Conservation (phyloP, 2,888 invertebrate genomes). For the Leucoma salicis region DNA sequence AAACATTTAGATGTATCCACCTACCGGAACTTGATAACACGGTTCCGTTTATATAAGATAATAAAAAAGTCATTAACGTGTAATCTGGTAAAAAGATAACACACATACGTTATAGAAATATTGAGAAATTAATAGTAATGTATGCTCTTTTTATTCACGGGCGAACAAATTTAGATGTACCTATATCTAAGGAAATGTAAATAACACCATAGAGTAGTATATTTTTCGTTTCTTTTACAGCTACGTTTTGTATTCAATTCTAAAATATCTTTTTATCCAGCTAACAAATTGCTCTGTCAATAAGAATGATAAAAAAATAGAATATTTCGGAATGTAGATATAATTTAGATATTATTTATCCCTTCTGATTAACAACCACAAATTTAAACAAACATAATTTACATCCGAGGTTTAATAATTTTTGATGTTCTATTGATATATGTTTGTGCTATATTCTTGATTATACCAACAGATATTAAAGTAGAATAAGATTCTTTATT, state of each 20-base stretch:
- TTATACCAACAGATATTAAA: no score
- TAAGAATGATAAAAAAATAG: no score
- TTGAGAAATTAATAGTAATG: conserved; percentile 8
- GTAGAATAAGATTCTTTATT: no score
- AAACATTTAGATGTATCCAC: conserved; percentile 11
- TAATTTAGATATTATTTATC: no score
- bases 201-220: conserved; percentile 33
- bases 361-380: no score
- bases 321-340: no score
- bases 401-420: no score
- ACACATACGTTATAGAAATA: background rate
- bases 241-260: conserved; percentile 10
- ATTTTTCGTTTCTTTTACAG: conserved; percentile 21
- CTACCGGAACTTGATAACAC: conserved; percentile 26
- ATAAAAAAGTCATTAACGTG: background rate
- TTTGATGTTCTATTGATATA: no score
- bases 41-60: conserved; percentile 14
- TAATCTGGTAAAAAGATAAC: background rate
- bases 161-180: conserved; percentile 13
- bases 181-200: conserved; percentile 19
- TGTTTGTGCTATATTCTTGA: no score
- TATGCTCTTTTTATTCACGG: conserved; percentile 11
- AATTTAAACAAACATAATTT: no score
- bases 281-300: no score
- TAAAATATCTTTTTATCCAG: conserved; percentile 24